A percentile compares a stretch with the other conserved stretches of the same genome.
phyloP scores from a whole-genome alignment of 1,140 invertebrate genomes.

The Galleria mellonella region DNA sequence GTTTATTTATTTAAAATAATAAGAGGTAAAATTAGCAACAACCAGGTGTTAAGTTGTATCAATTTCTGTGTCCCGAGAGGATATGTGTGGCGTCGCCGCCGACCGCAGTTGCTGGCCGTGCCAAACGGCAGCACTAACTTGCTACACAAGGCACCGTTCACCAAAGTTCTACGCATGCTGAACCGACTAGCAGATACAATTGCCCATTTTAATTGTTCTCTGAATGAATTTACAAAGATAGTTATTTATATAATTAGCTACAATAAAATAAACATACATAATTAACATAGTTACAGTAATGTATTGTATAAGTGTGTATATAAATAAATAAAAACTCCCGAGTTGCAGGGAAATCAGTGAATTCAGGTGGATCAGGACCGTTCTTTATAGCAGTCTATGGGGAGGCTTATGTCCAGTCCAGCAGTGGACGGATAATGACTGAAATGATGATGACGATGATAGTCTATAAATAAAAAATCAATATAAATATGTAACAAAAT shows the following conservation, averaged over 20 bases:
- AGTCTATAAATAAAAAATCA: no score
- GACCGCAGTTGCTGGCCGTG: constrained; percentile 3
- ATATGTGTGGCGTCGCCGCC: constrained; percentile 1
- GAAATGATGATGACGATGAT: no score
- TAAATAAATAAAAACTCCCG: no score
- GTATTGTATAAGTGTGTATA: no score
- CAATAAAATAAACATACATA: neutral
- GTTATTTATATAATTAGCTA: neutral
- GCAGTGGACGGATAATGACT: no score
- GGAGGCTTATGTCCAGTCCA: no score
- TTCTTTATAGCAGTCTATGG: no score
- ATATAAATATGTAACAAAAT: no score
- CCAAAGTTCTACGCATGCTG: neutral
- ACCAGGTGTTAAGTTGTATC: neutral
- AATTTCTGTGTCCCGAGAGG: neutral
- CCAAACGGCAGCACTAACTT: neutral
- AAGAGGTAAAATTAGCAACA: neutral
- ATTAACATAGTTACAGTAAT: no score
- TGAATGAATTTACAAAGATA: neutral
- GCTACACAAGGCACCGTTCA: neutral
- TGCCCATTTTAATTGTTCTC: neutral
- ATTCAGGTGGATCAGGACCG: no score
- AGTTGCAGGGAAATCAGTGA: no score
- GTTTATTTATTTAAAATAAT: constrained; percentile 2
- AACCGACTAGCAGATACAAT: neutral